A percentile compares a stretch with the other conserved stretches of the same genome.
Evolutionary conservation across 2,113 vertebrate species (phyloP).

Genomic region (western clawed frog (Xenopus tropicalis)): DNA sequence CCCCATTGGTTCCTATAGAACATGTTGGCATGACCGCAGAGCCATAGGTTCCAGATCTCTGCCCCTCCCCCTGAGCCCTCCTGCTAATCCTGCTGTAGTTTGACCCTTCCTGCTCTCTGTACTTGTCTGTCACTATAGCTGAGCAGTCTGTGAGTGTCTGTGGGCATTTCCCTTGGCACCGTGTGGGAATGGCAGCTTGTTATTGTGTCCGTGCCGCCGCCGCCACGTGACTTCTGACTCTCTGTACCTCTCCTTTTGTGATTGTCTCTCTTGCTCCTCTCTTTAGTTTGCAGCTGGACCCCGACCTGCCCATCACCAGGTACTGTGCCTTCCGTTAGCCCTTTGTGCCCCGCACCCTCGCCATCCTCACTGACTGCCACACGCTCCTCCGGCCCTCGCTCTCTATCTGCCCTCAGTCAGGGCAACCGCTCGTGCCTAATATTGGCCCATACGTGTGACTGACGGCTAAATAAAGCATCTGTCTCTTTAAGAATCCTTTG

Average conservation of each 20-base stretch:
- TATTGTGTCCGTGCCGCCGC: too few relatives aligned
- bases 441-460: too few relatives aligned
- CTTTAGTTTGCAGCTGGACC: conserved; percentile 96
- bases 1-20: too few relatives aligned
- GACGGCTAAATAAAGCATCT: too few relatives aligned
- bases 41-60: too few relatives aligned
- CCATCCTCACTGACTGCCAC: not conserved
- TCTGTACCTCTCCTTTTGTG: conserved; percentile 84
- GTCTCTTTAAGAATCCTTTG: too few relatives aligned
- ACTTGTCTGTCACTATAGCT: conserved; percentile 64
- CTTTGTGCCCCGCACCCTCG: conserved; percentile 36
- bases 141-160: conserved; percentile 61
- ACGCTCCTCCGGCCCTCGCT: not conserved
- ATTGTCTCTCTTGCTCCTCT: conserved; percentile 77
- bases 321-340: conserved; percentile 65
- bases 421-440: too few relatives aligned
- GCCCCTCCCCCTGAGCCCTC: not conserved
- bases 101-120: conserved; percentile 46
- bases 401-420: too few relatives aligned
- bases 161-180: conserved; percentile 19
- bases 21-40: too few relatives aligned
- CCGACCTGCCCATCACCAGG: conserved; percentile 97
- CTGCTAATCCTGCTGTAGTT: not conserved
- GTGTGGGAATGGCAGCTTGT: conserved; percentile 23
- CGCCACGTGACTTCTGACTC: conserved; percentile 73